Percentiles rank a stretch among this genome's conserved stretches.
These are phyloP conservation scores for Microctonus brassicae DNA, from an alignment of 2,888 invertebrate genomes.

Conservation along the genomic window DNA sequence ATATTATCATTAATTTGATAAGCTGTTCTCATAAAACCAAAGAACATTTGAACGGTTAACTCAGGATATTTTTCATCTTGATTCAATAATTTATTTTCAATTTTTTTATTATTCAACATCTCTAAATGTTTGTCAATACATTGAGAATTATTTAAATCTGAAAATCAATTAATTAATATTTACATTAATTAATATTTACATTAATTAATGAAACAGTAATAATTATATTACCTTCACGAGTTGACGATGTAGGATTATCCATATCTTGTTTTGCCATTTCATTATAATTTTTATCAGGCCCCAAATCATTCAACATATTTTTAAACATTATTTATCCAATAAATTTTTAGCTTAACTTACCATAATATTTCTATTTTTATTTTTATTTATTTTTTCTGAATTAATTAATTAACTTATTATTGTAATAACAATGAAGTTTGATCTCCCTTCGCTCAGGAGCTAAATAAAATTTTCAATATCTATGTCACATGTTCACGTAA, in stretches of 20 bases:
- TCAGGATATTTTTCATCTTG: constrained; percentile 69
- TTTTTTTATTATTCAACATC: constrained; percentile 29
- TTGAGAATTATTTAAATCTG: not conserved
- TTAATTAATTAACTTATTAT: not conserved
- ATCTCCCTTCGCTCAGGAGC: not conserved
- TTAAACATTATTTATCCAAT: constrained; percentile 39
- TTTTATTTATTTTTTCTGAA: not conserved
- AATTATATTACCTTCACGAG: constrained; percentile 38
- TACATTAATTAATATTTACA: constrained; percentile 1
- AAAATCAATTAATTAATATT: not conserved
- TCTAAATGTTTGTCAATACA: not conserved
- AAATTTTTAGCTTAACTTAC: not conserved
- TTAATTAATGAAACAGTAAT: not conserved
- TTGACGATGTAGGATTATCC: constrained; percentile 28
- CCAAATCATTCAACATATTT: constrained; percentile 43
- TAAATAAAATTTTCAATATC: not conserved
- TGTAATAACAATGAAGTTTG: not conserved
- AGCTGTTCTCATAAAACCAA: constrained; percentile 81
- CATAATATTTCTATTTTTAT: not conserved
- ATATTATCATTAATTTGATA: constrained; percentile 76
- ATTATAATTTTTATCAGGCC: constrained; percentile 41
- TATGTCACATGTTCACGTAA: not conserved
- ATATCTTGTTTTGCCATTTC: constrained; percentile 32
- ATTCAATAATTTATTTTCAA: constrained; percentile 32
- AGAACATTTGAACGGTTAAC: constrained; percentile 79